phyloP scores from a whole-genome alignment of 2,113 vertebrate species.

The Poeciliopsis occidentalis region DNA sequence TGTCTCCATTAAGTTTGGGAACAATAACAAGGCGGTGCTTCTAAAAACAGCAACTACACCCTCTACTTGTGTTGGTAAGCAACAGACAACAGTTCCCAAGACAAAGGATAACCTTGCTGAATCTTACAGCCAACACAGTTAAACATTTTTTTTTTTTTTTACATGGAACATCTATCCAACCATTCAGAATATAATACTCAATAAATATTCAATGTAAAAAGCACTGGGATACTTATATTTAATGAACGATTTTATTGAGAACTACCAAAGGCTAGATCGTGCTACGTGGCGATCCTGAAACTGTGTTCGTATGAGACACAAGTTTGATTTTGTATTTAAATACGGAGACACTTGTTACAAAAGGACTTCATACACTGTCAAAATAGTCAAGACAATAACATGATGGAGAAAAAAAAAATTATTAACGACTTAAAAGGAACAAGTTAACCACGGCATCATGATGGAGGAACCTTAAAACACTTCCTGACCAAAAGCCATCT shows the following conservation, averaged over 20 bases:
- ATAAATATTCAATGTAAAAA: constrained; percentile 67
- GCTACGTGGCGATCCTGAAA: constrained; percentile 64
- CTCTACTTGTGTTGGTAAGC: constrained; percentile 68
- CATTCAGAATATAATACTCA: constrained; percentile 74
- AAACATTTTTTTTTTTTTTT: constrained; percentile 38
- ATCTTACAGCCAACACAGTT: constrained; percentile 55
- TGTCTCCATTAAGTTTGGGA: constrained; percentile 52
- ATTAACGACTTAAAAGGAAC: constrained; percentile 16
- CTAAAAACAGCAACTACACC: constrained; percentile 63
- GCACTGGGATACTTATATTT: constrained; percentile 40
- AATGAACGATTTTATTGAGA: constrained; percentile 27
- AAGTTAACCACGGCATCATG: constrained; percentile 16
- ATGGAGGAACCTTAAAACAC: constrained; percentile 32
- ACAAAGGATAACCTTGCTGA: constrained; percentile 58
- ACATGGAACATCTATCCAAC: constrained; percentile 73
- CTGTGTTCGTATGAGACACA: constrained; percentile 45
- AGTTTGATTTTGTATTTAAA: constrained; percentile 53
- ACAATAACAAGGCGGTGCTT: constrained; percentile 56
- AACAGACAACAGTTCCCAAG: constrained; percentile 69
- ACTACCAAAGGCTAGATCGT: constrained; percentile 46
- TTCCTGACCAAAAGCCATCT: not conserved
- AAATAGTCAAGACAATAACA: constrained; percentile 31
- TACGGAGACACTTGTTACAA: constrained; percentile 53
- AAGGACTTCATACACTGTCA: constrained; percentile 54
- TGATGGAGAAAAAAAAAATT: constrained; percentile 17